phyloP scores from a whole-genome alignment of 2,797 vertebrate genomes.

The Anolis apletophallus region DNA sequence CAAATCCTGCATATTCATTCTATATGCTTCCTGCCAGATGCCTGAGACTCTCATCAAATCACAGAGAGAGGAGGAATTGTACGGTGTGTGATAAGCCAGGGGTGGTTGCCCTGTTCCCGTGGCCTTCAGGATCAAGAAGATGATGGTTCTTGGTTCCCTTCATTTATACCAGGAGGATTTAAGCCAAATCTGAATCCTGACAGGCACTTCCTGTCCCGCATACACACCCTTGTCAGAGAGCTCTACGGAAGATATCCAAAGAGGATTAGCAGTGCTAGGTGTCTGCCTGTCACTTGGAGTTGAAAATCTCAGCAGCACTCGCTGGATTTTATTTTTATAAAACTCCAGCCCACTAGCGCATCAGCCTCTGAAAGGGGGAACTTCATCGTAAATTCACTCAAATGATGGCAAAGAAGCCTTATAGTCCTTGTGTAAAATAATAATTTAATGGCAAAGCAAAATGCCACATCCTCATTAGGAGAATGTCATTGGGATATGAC shows the following conservation, averaged over 20 bases:
- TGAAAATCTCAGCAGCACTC: slow-evolving; percentile 84
- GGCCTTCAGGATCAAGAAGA: slow-evolving; percentile 41
- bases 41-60: slow-evolving; percentile 19
- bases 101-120: slow-evolving; percentile 39
- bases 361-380: slow-evolving; percentile 45
- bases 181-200: slow-evolving; percentile 63
- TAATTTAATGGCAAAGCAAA: background rate
- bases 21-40: slow-evolving; percentile 24
- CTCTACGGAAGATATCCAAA: slow-evolving; percentile 67
- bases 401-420: background rate
- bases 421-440: background rate
- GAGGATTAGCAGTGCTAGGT: slow-evolving; percentile 73
- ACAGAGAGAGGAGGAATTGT: background rate
- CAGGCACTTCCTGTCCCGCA: slow-evolving; percentile 69
- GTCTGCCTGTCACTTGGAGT: slow-evolving; percentile 86
- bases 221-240: slow-evolving; percentile 65
- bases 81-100: slow-evolving; percentile 2
- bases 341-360: slow-evolving; percentile 23
- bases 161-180: slow-evolving; percentile 54
- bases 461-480: background rate
- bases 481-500: background rate
- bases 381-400: slow-evolving; percentile 3
- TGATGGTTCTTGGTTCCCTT: slow-evolving; percentile 42
- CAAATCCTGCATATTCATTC: slow-evolving; percentile 37
- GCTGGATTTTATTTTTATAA: slow-evolving; percentile 82